Base-by-base conservation (phyloP, 2,113 vertebrate genomes). In the Benitochromis conjunctus region DNA sequence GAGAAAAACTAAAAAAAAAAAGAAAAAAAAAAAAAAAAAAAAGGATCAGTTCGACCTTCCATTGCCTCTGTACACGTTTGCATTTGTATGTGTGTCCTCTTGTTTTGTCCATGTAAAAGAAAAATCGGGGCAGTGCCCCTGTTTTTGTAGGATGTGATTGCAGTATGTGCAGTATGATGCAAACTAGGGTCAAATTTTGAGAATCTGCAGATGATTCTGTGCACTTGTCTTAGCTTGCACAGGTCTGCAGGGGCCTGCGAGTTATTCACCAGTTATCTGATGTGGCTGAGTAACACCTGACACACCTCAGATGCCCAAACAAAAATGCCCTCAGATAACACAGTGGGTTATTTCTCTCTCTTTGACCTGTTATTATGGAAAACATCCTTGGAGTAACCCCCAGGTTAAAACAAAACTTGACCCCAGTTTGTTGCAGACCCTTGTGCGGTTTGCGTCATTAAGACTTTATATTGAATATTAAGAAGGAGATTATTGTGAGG, bases 61-160 rank as follows among this genome's bases (percentile, higher is more conserved):
- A 84, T 77, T 58, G 36, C 79, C 85, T 31, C 81, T 88, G 43
- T 91, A 71, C 84, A 26, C 87, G 41, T 84, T 55, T 86, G 56
- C 56, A 83, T 90, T 29, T 74, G 57, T 92, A 6, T 69, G 57
- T 89, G 84, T 93, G 88, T 81, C 71, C 81, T 31, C 92, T 79
- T 55, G 88, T 94, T 89, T 90, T 84, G 71, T 92, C 80, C 57
- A 34, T 92, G 87, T 79, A 60, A 90, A 89, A 83, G 58, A 82
- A 74, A 85, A 56, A 83, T 80, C 6, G 55, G 91, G 90, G 92
- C 90, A 86, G 88, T 71, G 86, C 92, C 89, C 92, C 84, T 83
- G 88, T 86, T 66, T 89, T 77, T 80, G 51, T 81, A 62, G 82
- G 90, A 92, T 88, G 55, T 82, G n/a, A 57, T 82, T 92, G 79